Evolutionary conservation across 2,888 invertebrate species (phyloP).

Genomic region (Poecilobothrus nobilitatus): DNA sequence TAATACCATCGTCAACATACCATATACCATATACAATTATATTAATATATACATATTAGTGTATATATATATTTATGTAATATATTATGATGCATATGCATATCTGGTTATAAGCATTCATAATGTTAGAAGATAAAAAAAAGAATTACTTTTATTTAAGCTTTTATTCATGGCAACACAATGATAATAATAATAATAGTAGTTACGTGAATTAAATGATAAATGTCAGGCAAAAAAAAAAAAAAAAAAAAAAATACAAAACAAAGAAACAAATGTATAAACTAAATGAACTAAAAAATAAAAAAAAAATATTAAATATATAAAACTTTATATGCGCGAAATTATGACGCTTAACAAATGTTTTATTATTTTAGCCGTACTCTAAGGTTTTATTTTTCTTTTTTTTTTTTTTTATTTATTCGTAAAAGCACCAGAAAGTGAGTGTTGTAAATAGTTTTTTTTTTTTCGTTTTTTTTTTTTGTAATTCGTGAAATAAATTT

Average conservation of each 20-base stretch:
- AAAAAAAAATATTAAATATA: not conserved
- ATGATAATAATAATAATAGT: conserved; percentile 3
- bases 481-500: not conserved
- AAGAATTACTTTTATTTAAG: not conserved
- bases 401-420: not conserved
- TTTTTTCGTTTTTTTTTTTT: too few species aligned
- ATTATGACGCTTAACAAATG: conserved; percentile 4
- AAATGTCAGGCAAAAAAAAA: not conserved
- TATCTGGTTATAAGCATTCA: not conserved
- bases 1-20: not conserved
- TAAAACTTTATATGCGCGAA: not conserved
- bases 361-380: not conserved
- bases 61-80: too few species aligned
- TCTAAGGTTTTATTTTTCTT: not conserved
- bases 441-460: too few species aligned
- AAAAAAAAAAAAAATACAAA: not conserved
- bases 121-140: not conserved
- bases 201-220: conserved; percentile 6
- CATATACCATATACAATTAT: not conserved
- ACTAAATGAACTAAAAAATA: too few species aligned
- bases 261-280: not conserved
- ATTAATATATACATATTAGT: too few species aligned
- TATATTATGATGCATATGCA: not conserved
- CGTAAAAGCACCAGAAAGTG: too few species aligned
- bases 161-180: not conserved